phyloP scores from a whole-genome alignment of 2,797 vertebrate species.

The Aulostomus chinensis region DNA sequence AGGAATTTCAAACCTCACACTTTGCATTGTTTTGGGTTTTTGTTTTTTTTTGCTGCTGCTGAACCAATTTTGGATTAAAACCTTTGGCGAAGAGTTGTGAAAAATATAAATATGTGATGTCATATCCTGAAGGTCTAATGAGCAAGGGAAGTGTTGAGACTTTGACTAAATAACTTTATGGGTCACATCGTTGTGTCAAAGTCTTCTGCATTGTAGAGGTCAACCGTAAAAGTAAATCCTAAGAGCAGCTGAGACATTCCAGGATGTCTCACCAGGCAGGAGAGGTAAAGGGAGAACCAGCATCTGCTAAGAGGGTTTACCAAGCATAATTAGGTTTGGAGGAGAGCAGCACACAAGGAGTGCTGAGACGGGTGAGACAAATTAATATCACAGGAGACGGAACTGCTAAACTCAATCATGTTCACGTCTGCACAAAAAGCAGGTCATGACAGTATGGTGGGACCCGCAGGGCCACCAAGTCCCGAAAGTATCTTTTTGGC shows the following conservation, averaged over 20 bases:
- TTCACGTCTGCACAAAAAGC: not conserved
- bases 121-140: too few relatives aligned
- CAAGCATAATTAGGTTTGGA: not conserved
- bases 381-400: not conserved
- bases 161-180: slow-evolving; percentile 2
- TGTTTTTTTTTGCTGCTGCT: too few relatives aligned
- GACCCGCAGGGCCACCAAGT: too few relatives aligned
- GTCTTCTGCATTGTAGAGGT: slow-evolving; percentile 11
- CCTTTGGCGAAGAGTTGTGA: too few relatives aligned
- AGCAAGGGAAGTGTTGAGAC: too few relatives aligned
- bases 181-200: slow-evolving; percentile 6
- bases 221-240: slow-evolving; percentile 23
- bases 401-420: too few relatives aligned
- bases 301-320: too few relatives aligned
- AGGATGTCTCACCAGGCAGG: not conserved
- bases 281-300: slow-evolving; percentile 1
- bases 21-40: too few relatives aligned
- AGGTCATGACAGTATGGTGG: not conserved
- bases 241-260: slow-evolving; percentile 7
- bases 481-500: too few relatives aligned
- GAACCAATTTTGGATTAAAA: too few relatives aligned
- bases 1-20: too few relatives aligned
- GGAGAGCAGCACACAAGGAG: not conserved
- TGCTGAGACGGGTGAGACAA: not conserved
- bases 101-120: too few relatives aligned